Percentiles rank a stretch among this genome's conserved stretches.
phyloP scores from a whole-genome alignment of 2,888 invertebrate species.

The Archaeoteleia sp. region DNA sequence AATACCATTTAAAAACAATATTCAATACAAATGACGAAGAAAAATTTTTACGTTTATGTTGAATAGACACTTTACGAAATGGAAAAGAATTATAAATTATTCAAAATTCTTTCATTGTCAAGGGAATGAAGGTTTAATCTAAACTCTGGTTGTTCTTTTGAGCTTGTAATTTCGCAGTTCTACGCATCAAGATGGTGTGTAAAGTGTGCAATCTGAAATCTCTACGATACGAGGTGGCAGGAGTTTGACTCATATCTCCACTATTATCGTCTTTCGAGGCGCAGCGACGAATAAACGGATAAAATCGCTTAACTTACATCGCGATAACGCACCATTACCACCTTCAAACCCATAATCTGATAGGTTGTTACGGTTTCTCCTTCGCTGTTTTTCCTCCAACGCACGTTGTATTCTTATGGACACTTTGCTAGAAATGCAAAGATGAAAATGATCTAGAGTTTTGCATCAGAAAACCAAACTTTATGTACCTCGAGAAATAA shows the following conservation, averaged over 20 bases:
- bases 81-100: background rate
- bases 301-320: conserved; percentile 65
- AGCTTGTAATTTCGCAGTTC: conserved; percentile 25
- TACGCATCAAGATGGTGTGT: conserved; percentile 53
- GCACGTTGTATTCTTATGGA: background rate
- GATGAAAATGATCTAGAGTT: conserved; percentile 11
- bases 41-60: too few species aligned
- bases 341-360: conserved; percentile 61
- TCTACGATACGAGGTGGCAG: conserved; percentile 53
- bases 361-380: conserved; percentile 49
- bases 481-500: background rate
- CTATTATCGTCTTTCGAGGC: conserved; percentile 64
- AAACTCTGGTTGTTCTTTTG: conserved; percentile 9
- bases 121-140: conserved; percentile 22
- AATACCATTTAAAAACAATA: too few species aligned
- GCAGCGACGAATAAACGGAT: conserved; percentile 65
- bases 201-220: conserved; percentile 65
- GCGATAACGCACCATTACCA: conserved; percentile 62
- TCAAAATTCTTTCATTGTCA: conserved; percentile 25
- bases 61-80: too few species aligned
- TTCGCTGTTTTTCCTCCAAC: conserved; percentile 14
- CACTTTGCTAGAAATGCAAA: conserved; percentile 18
- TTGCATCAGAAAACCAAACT: background rate
- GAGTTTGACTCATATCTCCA: conserved; percentile 56
- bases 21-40: too few species aligned